Base-by-base conservation (phyloP, 2,888 invertebrate genomes). In the Morinoia aosen region DNA sequence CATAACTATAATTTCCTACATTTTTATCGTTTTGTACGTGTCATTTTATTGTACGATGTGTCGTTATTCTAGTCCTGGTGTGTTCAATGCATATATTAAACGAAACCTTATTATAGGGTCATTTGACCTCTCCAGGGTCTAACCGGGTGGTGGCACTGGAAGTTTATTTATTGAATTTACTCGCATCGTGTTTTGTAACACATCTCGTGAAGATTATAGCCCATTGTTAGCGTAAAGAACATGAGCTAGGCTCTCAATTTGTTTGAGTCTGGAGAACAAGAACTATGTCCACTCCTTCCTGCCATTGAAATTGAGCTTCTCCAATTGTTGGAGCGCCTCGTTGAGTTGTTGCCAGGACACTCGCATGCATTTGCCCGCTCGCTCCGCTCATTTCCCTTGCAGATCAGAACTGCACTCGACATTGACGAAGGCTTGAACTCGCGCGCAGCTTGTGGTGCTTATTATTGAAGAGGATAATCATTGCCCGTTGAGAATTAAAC, bases 171-270 rank as follows among this genome's bases (percentile, higher is more conserved):
- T 8, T 33, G 76, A 76, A 76, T 33, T 76, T 76, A 76, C 76
- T 2, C 7, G 76, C 16, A 25, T 10, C 25, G 7, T 33, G 33
- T 76, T 33, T 16, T 25, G 76, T 76, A 76, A 76, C 76, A 76
- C 33, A 33, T 76, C 40, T 90, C 48, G 19, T 40, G 39, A 48
- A 19, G 48, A 14, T 90, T 25, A 90, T 33, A 90, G 90, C 90
- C 90, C 90, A 90, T 90, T 90, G 90, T 90, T 90, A 48, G 39
- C 40, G 48, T 90, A 40, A 39, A 40, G 39, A 48, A 90, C 90
- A 39, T 48, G 40, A 90, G 90, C 40, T 90, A 40, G 90, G 40
- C 40, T 39, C 90, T 90, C 90, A 90, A 90, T 90, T 90, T 90
- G 40, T 90, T 90, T 11, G 90, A 39, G 12, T 48, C 90, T 48